Percentiles rank a stretch among this genome's conserved stretches.
Evolutionary conservation across 1,140 invertebrate species (phyloP).

Genomic region (Drosophila jambulina): DNA sequence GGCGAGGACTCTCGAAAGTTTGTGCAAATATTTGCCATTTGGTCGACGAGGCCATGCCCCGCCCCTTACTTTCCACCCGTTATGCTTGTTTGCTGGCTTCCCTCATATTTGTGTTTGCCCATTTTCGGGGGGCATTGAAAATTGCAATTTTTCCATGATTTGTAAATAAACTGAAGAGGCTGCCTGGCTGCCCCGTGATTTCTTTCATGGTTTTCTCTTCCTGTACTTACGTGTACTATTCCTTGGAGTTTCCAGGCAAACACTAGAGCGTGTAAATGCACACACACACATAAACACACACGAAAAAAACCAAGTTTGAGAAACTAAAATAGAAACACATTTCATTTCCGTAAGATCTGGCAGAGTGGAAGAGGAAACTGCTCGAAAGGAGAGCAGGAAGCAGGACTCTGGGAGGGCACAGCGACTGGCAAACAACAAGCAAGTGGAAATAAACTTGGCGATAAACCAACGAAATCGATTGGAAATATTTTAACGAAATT

Average conservation of each 20-base stretch:
- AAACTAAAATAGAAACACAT: constrained; percentile 82
- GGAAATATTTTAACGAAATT: constrained; percentile 83
- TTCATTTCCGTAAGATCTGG: constrained; percentile 80
- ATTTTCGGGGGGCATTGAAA: constrained; percentile 48
- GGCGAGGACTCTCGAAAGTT: constrained; percentile 38
- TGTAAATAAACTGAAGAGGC: constrained; percentile 72
- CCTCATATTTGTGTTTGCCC: constrained; percentile 55
- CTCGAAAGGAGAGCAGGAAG: constrained; percentile 21
- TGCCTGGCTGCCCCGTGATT: constrained; percentile 17
- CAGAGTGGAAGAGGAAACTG: constrained; percentile 62
- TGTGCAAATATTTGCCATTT: constrained; percentile 69
- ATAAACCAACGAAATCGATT: constrained; percentile 84
- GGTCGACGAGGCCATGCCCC: constrained; percentile 49
- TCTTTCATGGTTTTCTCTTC: constrained; percentile 30
- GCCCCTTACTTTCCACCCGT: background rate
- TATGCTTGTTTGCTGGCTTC: constrained; percentile 22
- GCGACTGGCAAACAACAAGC: constrained; percentile 68
- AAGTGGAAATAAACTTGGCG: constrained; percentile 81
- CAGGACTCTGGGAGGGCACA: constrained; percentile 25
- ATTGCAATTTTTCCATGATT: constrained; percentile 77
- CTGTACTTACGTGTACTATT: constrained; percentile 21
- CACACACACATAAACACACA: constrained; percentile 19
- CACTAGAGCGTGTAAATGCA: constrained; percentile 73
- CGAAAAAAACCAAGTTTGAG: constrained; percentile 31
- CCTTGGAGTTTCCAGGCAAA: constrained; percentile 57